Evolutionary conservation across 2,888 invertebrate genomes (phyloP), one percentile per base, ranked within the genome.

Genomic region (Girardia tigrina): DNA sequence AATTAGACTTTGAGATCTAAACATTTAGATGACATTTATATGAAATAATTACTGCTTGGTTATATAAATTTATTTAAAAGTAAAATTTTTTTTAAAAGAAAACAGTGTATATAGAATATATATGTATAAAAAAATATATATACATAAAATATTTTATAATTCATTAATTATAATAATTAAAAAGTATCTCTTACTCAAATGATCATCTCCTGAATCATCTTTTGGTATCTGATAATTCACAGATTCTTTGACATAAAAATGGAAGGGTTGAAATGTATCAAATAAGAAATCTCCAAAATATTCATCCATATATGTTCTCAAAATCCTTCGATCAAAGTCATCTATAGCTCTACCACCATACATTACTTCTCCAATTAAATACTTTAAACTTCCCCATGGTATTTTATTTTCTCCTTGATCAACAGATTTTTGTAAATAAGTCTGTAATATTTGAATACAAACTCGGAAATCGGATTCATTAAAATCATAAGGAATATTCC

Each of bases 221-320:
- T 82, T 86, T 16, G 93, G 92, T 78, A 94, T 88, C 72, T 87
- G 86, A 83, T 93, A 94, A 82, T 91, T 90, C 0, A 90, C 89
- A 14, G 85, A 83, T 0, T 87, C 85, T 82, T 91, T 90, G 72
- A 85, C 85, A 83, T 90, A 92, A 86, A 94, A 93, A 84, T 91
- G 91, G 86, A 92, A 94, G 0, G 91, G 91, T 83, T 92, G 91
- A 84, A 91, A 92, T 76, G 88, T 88, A 82, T 93, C 92, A 83
- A 94, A 92, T 73, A 94, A 86, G 83, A 93, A 94, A 82, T 94
- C 93, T 0, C 93, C 94, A 88, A 94, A 89, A 82, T 93, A 94
- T 84, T 94, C 93, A 82, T 92, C 89, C 90, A 93, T 91, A 85
- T 93, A 94, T 0, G 90, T 90, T 78, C 88, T 87, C 0, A 92